These are phyloP conservation scores for Thunnus albacares DNA, from an alignment of 2,797 vertebrate species.

Conservation along the genomic window DNA sequence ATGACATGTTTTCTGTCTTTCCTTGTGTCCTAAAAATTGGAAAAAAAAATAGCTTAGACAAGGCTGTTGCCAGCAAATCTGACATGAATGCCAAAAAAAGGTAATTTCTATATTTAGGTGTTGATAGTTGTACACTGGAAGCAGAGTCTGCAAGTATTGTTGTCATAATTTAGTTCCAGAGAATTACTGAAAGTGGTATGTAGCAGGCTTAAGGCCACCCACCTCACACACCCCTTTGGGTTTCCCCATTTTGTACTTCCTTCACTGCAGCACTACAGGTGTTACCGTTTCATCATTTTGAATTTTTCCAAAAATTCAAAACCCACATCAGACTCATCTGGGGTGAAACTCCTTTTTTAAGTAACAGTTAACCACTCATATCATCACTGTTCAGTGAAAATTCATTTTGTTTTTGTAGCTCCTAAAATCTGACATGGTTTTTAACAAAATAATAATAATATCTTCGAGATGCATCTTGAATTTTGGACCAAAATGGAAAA, in stretches of 20 bases:
- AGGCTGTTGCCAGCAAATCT: too few relatives aligned
- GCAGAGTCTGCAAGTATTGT: too few relatives aligned
- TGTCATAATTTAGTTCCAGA: neutral
- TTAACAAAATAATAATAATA: too few relatives aligned
- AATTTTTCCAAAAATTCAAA: constrained; percentile 5
- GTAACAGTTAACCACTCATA: neutral
- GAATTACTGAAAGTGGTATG: neutral
- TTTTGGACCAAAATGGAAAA: too few relatives aligned
- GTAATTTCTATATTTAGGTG: neutral
- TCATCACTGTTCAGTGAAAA: too few relatives aligned
- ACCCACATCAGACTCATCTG: constrained; percentile 25
- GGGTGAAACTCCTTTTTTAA: neutral
- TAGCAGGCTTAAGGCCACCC: neutral
- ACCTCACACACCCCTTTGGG: neutral
- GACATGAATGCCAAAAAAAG: too few relatives aligned
- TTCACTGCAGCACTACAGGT: neutral
- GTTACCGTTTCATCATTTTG: neutral
- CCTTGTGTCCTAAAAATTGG: too few relatives aligned
- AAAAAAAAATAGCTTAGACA: too few relatives aligned
- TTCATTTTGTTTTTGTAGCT: too few relatives aligned
- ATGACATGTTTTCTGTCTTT: neutral
- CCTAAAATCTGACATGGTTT: too few relatives aligned
- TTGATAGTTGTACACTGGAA: neutral
- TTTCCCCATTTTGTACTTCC: constrained; percentile 32
- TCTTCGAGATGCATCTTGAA: too few relatives aligned